Evolutionary conservation across 2,888 invertebrate genomes (phyloP).

Genomic region (Eupsilia transversa): DNA sequence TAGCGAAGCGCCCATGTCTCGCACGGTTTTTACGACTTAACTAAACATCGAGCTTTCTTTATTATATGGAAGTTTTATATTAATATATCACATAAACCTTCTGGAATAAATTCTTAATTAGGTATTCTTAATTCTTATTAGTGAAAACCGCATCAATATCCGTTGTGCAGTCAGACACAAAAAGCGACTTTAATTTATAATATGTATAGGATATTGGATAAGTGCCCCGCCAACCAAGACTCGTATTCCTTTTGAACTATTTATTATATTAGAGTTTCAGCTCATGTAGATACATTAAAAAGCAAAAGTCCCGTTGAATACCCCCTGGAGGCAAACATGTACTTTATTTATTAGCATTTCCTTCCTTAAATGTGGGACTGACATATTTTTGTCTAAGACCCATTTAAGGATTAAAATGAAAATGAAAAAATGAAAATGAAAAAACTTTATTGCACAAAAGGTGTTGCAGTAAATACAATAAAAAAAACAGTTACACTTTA

Average conservation of each 20-base stretch:
- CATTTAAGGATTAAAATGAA: too few species aligned
- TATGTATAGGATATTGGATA: neutral
- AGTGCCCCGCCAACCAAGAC: neutral
- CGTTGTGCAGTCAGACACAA: too few species aligned
- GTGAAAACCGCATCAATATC: neutral
- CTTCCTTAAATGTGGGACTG: neutral
- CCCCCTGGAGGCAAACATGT: neutral
- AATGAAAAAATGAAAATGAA: too few species aligned
- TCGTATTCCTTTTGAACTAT: neutral
- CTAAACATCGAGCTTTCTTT: neutral
- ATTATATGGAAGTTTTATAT: neutral
- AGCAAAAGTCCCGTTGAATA: neutral
- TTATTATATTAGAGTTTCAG: neutral
- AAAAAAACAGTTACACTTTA: too few species aligned
- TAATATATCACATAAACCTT: too few species aligned
- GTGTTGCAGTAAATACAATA: too few species aligned
- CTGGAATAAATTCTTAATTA: too few species aligned
- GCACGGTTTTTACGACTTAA: neutral
- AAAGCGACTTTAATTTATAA: neutral
- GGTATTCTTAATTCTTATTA: too few species aligned
- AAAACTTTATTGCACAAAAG: too few species aligned
- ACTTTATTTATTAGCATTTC: neutral
- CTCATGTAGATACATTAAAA: too few species aligned
- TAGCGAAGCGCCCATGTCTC: neutral
- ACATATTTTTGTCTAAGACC: neutral